Evolutionary conservation across 2,113 vertebrate genomes (phyloP), one percentile per base, ranked within the genome.

Genomic region (Sigmodon hispidus): DNA sequence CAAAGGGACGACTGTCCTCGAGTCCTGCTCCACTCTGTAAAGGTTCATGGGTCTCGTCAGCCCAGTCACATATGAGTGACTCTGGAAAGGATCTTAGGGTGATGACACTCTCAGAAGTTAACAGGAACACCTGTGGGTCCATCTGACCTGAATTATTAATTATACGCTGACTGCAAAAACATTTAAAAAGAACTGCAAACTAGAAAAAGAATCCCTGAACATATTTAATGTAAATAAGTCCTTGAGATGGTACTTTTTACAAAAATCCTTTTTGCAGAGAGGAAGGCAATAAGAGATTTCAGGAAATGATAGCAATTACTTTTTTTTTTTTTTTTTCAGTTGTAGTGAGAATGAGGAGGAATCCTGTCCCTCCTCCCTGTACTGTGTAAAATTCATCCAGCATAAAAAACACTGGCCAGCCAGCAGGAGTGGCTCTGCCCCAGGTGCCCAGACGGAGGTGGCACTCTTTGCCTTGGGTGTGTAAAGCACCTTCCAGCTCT

Each of bases 171-270:
- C 70, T 96, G 75, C 96, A 96, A 69, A n/a, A 85, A 90, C 93
- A 81, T 93, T 55, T 93, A 73, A 69, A 92, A 97, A 92, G 72
- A 80, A 87, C 75, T 96, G 92, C 43, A 90, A 96, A 91, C 85
- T 92, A 95, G 81, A 95, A 94, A 97, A 91, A 90, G 81, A 92
- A 50, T 84, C 86, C 75, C 90, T 94, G 76, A 93, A 97, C 93
- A 70, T 91, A 94, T 94, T 97, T 97, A 96, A 94, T 94, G 88
- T 65, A 96, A 96, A 75, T 96, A 98, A 98, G 76, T 98, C 97
- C 80, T 96, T 95, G 94, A 97, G 85, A 50, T 93, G 77, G 65
- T 96, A 67, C 57, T 98, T 98, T 97, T 95, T 97, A 92, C 21
- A 98, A 97, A 90, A 94, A 96, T 93, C 52, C 17, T 19, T 92